Percentiles rank a stretch among this genome's conserved stretches.
Evolutionary conservation across 1,140 invertebrate genomes (phyloP).

Genomic region (Caenorhabditis latens): DNA sequence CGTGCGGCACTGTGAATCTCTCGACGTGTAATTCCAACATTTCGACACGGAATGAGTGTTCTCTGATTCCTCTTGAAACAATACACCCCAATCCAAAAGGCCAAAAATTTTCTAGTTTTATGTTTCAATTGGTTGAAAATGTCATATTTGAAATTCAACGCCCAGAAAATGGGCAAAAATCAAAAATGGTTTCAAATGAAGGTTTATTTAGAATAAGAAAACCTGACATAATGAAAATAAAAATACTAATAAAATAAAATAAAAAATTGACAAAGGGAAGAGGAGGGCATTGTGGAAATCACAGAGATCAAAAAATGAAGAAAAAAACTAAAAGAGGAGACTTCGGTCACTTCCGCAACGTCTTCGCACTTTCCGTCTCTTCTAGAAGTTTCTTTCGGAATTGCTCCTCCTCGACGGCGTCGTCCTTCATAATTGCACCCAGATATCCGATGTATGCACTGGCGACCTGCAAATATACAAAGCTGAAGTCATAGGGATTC

Average conservation of each 20-base stretch:
- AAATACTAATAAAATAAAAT: not conserved
- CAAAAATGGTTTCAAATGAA: not conserved
- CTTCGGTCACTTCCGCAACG: slow-evolving; percentile 8
- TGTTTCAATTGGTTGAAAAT: too few relatives aligned
- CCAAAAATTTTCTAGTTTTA: too few relatives aligned
- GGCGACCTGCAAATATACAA: not conserved
- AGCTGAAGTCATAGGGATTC: too few relatives aligned
- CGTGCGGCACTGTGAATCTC: too few relatives aligned
- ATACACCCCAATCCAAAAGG: too few relatives aligned
- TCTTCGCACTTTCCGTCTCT: slow-evolving; percentile 29
- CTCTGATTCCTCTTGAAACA: too few relatives aligned
- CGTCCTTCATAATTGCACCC: not conserved
- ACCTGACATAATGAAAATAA: not conserved
- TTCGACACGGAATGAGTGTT: too few relatives aligned
- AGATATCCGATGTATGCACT: slow-evolving; percentile 11
- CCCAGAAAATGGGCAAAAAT: too few relatives aligned
- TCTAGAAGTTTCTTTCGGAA: not conserved
- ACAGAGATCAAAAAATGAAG: slow-evolving; percentile 27
- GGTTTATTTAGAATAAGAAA: not conserved
- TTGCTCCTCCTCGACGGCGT: slow-evolving; percentile 2
- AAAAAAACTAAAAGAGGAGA: not conserved
- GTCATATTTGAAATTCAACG: too few relatives aligned
- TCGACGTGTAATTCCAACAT: too few relatives aligned
- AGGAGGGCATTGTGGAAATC: not conserved
- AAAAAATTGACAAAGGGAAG: not conserved